Evolutionary conservation across 2,888 invertebrate species (phyloP), one percentile per base, ranked within the genome.

Genomic region (Stegana nigrithorax): DNA sequence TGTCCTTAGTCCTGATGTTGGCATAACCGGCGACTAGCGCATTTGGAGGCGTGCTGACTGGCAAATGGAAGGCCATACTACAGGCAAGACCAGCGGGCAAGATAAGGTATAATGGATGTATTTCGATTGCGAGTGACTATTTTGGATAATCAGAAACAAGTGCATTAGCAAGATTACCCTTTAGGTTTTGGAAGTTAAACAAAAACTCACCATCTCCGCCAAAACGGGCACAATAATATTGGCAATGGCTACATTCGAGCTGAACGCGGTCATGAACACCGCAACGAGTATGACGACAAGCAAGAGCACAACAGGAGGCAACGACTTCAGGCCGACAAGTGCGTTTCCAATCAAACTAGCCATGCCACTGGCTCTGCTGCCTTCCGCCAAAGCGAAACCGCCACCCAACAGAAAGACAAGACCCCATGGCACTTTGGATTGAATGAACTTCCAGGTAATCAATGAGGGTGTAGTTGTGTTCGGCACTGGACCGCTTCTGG

Each of bases 11-110:
- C 68, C 89, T 90, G 86, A 95, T 93, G 73, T 91, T 90, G 2
- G 92, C 93, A 10, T 93, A 93, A 0, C 93, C 93, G 19, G 93
- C 93, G 0, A 94, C 96, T 64, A 98, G 94, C 3, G 97, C 97
- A 86, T 97, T 97, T 14, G 97, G 96, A 2, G 97, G 96, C 0
- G 97, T 97, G 53, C 96, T 96, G 12, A 97, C 96, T 0, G 96
- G 97, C 84, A 97, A 88, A 88, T 95, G 95, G 89, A 96, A 94
- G 7, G 94, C 95, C 88, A 95, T 95, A 59, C 96, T 96, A 83
- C 95, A 95, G 21, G 94, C 92, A 23, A 97, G 87, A 0, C 96
- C 90, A 0, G 95, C 94, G 0, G 97, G 96, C 73, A 96, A 87
- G 91, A 96, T 95, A 83, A 97, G 87, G 85, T 93, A 94, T 63